Evolutionary conservation across 2,888 invertebrate genomes (phyloP).

Genomic region (Drosophila lutescens): DNA sequence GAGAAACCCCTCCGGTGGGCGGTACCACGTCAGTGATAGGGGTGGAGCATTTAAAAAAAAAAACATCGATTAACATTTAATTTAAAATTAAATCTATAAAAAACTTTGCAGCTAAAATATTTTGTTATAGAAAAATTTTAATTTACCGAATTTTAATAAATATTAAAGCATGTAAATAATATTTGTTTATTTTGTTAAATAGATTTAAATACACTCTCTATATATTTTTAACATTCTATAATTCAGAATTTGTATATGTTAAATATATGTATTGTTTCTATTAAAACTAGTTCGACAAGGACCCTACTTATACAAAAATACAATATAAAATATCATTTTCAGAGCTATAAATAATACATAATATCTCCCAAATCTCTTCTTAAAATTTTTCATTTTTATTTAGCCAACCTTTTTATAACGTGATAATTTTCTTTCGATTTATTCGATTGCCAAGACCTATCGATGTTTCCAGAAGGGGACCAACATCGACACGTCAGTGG

Average conservation of each 20-base stretch:
- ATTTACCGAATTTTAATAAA: too few species aligned
- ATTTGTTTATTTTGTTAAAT: too few species aligned
- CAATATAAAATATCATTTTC: too few species aligned
- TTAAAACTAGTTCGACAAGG: too few species aligned
- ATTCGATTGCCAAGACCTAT: not conserved
- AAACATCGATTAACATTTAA: not conserved
- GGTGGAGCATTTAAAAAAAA: not conserved
- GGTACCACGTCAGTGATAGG: conserved; percentile 49
- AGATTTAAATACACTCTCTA: too few species aligned
- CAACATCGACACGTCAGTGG: conserved; percentile 53
- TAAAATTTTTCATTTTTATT: not conserved
- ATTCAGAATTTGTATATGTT: too few species aligned
- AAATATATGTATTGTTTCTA: too few species aligned
- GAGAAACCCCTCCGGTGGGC: conserved; percentile 43
- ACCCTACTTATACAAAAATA: too few species aligned
- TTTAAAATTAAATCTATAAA: not conserved
- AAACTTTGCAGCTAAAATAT: too few species aligned
- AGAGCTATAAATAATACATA: not conserved
- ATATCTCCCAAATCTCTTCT: not conserved
- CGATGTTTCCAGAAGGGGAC: conserved; percentile 1
- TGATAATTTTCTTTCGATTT: not conserved
- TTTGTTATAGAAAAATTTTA: too few species aligned
- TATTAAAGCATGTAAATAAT: too few species aligned
- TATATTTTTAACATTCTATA: too few species aligned
- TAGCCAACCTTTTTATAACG: not conserved